A percentile compares a stretch with the other conserved stretches of the same genome.
phyloP scores from a whole-genome alignment of 2,797 vertebrate genomes.

The Mus minutoides region DNA sequence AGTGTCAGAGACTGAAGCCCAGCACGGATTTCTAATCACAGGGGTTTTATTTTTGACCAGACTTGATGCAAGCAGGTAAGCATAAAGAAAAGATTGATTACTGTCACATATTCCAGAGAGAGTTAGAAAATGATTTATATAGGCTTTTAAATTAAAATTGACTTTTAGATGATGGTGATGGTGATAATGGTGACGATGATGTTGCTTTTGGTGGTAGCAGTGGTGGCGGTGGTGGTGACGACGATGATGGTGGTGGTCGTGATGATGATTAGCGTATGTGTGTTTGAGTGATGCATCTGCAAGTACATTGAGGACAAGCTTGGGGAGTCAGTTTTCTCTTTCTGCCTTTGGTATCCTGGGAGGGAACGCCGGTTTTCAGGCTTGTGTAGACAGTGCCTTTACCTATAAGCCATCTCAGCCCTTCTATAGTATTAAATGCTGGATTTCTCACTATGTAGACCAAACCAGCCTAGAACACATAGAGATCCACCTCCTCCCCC shows the following conservation, averaged over 20 bases:
- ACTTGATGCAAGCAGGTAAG: background rate
- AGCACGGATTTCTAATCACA: background rate
- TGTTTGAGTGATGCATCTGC: background rate
- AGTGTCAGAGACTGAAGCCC: background rate
- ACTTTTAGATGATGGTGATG: background rate
- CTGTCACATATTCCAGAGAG: background rate
- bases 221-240: no score
- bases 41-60: background rate
- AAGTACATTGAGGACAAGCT: background rate
- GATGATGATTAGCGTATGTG: no score
- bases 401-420: background rate
- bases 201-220: no score
- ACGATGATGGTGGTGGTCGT: rapidly evolving
- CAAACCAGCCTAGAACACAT: background rate
- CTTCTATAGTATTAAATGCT: background rate
- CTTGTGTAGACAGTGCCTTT: background rate
- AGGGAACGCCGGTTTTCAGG: background rate
- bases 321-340: background rate
- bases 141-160: background rate
- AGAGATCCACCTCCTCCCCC: background rate
- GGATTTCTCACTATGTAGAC: background rate
- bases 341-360: background rate
- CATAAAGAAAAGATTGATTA: background rate
- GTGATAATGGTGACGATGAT: no score
- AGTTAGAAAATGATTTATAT: background rate